A percentile compares a stretch with the other conserved stretches of the same genome.
Evolutionary conservation across 1,140 invertebrate species (phyloP).

Genomic region (Chrysopa pallens): DNA sequence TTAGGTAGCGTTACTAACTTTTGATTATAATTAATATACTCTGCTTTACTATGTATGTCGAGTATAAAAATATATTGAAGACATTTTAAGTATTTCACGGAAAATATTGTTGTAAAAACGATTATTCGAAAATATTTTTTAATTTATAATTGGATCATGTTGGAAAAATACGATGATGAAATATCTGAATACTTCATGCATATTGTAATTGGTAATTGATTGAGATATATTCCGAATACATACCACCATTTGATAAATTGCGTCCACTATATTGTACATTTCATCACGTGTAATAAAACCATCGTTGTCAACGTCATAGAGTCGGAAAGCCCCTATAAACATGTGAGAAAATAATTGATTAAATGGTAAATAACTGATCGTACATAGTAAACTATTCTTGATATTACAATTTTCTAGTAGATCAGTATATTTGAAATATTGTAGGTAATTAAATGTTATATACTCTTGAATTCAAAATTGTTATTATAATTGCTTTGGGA

Average conservation of each 20-base stretch:
- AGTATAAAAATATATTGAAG: no score
- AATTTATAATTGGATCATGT: neutral
- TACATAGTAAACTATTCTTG: neutral
- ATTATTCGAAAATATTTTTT: neutral
- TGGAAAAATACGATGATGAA: neutral
- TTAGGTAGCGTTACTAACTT: no score
- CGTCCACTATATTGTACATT: conserved; percentile 98
- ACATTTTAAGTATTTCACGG: neutral
- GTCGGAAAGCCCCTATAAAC: conserved; percentile 81
- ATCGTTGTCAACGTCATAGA: conserved; percentile 96
- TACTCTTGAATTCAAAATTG: no score
- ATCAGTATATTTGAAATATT: neutral
- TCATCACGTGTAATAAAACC: conserved; percentile 94
- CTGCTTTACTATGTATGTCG: no score
- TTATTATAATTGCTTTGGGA: no score
- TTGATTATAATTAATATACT: no score
- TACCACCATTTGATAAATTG: conserved; percentile 99
- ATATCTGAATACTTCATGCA: neutral
- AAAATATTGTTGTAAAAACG: neutral
- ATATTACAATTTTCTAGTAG: neutral
- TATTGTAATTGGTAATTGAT: neutral
- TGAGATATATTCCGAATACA: conserved; percentile 52
- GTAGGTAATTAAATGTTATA: no score
- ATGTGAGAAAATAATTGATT: neutral
- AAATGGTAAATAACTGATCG: neutral